Evolutionary conservation across 2,888 invertebrate species (phyloP).

Genomic region (Matsumyia berberina): DNA sequence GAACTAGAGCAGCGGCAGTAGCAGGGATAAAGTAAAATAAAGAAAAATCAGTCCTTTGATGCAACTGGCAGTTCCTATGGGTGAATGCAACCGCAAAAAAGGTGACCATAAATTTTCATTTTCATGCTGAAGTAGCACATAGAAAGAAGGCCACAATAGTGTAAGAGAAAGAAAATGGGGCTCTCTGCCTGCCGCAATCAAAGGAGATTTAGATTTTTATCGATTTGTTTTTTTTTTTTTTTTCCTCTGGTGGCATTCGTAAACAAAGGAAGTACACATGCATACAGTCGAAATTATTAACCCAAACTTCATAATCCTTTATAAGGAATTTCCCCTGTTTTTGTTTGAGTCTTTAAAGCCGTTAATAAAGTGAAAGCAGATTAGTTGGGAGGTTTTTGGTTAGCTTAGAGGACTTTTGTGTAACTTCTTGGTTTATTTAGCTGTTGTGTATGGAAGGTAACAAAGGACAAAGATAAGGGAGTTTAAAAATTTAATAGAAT

Average conservation of each 20-base stretch:
- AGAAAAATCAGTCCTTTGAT: conserved; percentile 66
- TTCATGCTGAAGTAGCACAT: conserved; percentile 63
- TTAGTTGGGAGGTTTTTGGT: background rate
- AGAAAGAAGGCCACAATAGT: conserved; percentile 48
- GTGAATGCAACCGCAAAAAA: conserved; percentile 71
- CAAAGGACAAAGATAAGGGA: too few species aligned
- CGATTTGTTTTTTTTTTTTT: background rate
- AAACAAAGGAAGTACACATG: conserved; percentile 29
- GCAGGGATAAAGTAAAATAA: conserved; percentile 4
- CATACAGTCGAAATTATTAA: conserved; percentile 49
- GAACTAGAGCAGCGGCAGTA: conserved; percentile 53
- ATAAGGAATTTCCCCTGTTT: conserved; percentile 26
- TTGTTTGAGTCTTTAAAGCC: conserved; percentile 12
- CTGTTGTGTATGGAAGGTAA: background rate
- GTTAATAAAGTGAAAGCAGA: background rate
- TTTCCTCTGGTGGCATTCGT: conserved; percentile 9
- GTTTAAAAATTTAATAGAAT: too few species aligned
- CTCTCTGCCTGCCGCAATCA: conserved; percentile 6
- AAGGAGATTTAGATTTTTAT: conserved; percentile 37
- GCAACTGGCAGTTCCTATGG: conserved; percentile 55
- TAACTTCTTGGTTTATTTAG: background rate
- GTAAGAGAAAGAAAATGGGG: background rate
- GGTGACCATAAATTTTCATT: conserved; percentile 74
- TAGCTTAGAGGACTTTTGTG: background rate
- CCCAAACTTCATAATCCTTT: conserved; percentile 47